A percentile compares a stretch with the other conserved stretches of the same genome.
These are phyloP conservation scores for Caenorhabditis tropicalis DNA, from an alignment of 1,140 invertebrate genomes.

Conservation along the genomic window DNA sequence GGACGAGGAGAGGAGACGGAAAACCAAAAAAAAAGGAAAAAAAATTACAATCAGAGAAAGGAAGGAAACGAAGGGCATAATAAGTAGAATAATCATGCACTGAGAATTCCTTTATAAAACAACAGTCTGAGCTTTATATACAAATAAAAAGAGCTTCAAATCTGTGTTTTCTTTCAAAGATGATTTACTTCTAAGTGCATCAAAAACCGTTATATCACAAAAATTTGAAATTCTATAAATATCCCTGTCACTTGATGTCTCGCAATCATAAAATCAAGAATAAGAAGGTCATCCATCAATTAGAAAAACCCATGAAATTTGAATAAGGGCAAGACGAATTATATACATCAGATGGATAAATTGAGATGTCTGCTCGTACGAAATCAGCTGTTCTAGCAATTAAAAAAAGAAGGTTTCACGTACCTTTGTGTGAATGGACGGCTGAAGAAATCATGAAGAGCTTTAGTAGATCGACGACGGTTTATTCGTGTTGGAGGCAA, in stretches of 20 bases:
- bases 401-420: not conserved
- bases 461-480: slow-evolving; percentile 14
- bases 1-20: not conserved
- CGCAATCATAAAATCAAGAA: too few species aligned
- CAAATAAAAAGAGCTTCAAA: too few species aligned
- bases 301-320: not conserved
- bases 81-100: not conserved
- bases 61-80: slow-evolving; percentile 31
- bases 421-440: slow-evolving; percentile 21
- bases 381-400: not conserved
- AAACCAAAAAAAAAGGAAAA: not conserved
- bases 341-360: not conserved
- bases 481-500: slow-evolving; percentile 34
- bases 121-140: too few species aligned
- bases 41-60: slow-evolving; percentile 21
- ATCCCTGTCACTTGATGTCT: too few species aligned
- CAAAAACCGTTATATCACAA: too few species aligned
- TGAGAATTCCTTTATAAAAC: too few species aligned
- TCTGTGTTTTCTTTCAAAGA: too few species aligned
- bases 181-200: too few species aligned
- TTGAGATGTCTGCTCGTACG: slow-evolving; percentile 13
- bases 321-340: not conserved
- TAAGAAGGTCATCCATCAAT: not conserved
- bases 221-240: too few species aligned
- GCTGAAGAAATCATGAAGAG: slow-evolving; percentile 31